Base-by-base conservation (phyloP, 2,113 vertebrate species). In the Panthera uncia region DNA sequence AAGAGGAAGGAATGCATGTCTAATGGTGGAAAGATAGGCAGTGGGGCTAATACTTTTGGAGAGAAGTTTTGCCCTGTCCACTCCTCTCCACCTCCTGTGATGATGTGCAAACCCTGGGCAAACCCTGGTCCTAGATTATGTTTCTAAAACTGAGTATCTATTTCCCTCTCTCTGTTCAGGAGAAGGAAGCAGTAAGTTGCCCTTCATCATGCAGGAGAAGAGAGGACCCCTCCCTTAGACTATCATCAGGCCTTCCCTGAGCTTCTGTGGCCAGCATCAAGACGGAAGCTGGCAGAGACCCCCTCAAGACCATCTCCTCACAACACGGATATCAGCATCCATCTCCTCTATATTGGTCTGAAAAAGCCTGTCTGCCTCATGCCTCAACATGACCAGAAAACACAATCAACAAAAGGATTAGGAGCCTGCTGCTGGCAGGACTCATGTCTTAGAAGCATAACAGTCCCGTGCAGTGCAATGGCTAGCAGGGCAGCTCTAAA, bases 71-170 rank as follows among this genome's bases (percentile, higher is more conserved):
- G 16, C 16, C 12, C 27, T 36, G 5, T 38, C 73, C 27, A 1
- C 5, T n/a, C 41, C 18, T 45, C 9, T 76, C 61, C 16, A 33
- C 9, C 27, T 79, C 3, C 23, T 8, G 18, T 19, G 29, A 3
- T 15, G 45, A 36, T 38, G 23, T 65, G 41, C 6, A 45, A 45
- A 45, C 66, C 13, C 66, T 18, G 65, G n/a, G 89, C 21, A 68
- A 80, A 52, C 23, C 6, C 7, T 73, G 18, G 7, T 29, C 68
- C 61, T 31, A 86, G 11, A 38, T 31, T 25, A 29, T 25, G 45
- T 79, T 97, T 88, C 83, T 66, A 82, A 90, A 89, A 45, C 76
- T 50, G 48, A 73, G 1, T 33, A 65, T 94, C 33, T 94, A 55
- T 55, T 85, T 95, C 81, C 63, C 25, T 79, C n/a, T 68, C 69